These are phyloP conservation scores for Drosophila pachea DNA, from an alignment of 1,140 invertebrate genomes.

Conservation along the genomic window DNA sequence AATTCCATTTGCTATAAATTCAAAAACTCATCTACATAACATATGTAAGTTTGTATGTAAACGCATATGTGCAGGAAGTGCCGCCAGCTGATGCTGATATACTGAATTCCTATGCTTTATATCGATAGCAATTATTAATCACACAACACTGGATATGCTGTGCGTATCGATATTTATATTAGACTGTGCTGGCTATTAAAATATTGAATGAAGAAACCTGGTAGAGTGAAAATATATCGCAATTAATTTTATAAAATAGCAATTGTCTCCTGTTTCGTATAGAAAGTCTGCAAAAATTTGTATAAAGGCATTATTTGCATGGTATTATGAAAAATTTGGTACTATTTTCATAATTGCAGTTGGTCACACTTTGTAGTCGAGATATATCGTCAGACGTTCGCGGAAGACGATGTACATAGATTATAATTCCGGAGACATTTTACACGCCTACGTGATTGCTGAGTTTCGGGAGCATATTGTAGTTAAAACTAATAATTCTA, in stretches of 20 bases:
- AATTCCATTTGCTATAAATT: background rate
- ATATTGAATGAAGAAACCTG: background rate
- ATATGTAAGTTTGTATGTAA: background rate
- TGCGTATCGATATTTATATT: background rate
- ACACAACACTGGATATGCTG: background rate
- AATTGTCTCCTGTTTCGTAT: no score
- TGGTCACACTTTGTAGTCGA: conserved; percentile 30
- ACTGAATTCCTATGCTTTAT: conserved; percentile 6
- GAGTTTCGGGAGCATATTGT: conserved; percentile 41
- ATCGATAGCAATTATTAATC: conserved; percentile 13
- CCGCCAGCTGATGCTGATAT: conserved; percentile 28
- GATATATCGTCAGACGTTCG: conserved; percentile 48
- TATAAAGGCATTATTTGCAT: conserved; percentile 1
- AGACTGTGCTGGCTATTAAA: background rate
- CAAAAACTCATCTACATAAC: background rate
- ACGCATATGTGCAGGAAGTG: conserved; percentile 8
- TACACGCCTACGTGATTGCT: conserved; percentile 44
- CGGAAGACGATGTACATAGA: conserved; percentile 50
- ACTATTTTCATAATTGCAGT: background rate
- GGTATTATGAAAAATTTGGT: conserved; percentile 23
- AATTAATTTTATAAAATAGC: background rate
- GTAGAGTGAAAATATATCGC: background rate
- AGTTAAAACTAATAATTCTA: conserved; percentile 24
- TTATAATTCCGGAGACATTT: conserved; percentile 45
- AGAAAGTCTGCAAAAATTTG: background rate